These are phyloP conservation scores for Schizopygopsis malacanthus DNA, from an alignment of 2,797 vertebrate species.

Conservation along the genomic window DNA sequence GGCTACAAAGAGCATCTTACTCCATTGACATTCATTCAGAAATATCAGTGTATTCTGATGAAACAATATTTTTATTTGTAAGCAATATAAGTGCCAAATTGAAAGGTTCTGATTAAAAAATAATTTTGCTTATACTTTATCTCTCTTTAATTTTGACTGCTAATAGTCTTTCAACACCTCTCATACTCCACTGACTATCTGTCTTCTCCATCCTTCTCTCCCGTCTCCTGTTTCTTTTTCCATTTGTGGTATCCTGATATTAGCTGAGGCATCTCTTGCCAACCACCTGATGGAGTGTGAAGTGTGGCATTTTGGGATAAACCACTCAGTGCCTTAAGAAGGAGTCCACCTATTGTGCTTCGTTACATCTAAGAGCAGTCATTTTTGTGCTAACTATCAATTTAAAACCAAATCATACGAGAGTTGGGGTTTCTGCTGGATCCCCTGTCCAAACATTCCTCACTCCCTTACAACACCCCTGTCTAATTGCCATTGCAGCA, in stretches of 20 bases:
- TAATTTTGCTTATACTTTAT: background rate
- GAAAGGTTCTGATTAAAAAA: background rate
- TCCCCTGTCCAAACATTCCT: background rate
- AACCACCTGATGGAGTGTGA: conserved; percentile 22
- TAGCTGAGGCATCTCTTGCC: background rate
- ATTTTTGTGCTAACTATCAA: background rate
- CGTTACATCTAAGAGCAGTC: background rate
- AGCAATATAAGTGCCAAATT: background rate
- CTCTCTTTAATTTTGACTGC: background rate
- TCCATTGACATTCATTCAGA: background rate
- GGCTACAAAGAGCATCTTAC: background rate
- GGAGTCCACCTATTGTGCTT: background rate
- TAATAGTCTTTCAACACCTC: background rate
- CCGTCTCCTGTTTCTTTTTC: background rate
- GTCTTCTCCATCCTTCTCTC: background rate
- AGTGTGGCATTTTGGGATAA: background rate
- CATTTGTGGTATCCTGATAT: background rate
- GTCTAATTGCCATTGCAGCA: background rate
- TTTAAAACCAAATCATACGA: background rate
- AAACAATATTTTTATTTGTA: background rate
- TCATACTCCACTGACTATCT: background rate
- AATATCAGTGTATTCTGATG: background rate
- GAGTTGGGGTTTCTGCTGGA: background rate
- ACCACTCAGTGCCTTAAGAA: background rate
- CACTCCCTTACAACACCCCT: background rate